Evolutionary conservation across 2,888 invertebrate genomes (phyloP).

Genomic region (Andrena hattorfiana): DNA sequence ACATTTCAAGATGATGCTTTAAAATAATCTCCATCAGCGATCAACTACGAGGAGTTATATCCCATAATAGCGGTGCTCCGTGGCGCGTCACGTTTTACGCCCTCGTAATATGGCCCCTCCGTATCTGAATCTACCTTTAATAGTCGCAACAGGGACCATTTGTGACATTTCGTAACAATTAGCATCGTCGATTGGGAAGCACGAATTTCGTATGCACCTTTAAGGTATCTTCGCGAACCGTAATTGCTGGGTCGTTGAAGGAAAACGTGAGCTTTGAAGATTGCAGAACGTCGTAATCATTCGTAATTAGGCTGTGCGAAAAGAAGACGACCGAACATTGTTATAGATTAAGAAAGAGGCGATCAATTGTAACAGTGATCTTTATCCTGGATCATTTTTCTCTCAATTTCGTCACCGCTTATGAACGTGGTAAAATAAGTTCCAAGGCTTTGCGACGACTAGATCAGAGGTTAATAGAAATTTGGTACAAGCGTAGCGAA

Average conservation of each 20-base stretch:
- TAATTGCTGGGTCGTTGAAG: neutral
- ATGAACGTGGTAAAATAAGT: neutral
- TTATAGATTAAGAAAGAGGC: no score
- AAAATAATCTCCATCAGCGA: neutral
- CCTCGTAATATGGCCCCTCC: neutral
- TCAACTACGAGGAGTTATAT: neutral
- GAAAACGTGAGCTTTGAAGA: neutral
- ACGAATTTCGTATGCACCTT: neutral
- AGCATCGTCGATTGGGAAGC: neutral
- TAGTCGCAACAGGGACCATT: neutral
- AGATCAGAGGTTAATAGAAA: neutral
- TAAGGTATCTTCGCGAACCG: slow-evolving; percentile 1
- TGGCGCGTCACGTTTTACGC: neutral
- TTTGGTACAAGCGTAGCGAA: neutral
- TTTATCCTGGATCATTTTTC: no score
- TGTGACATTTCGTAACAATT: neutral
- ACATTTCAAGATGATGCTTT: neutral
- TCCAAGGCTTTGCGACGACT: neutral
- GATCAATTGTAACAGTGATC: no score
- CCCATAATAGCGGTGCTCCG: neutral
- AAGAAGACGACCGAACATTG: neutral
- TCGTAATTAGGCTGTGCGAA: neutral
- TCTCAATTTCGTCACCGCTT: no score
- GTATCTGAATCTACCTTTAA: neutral
- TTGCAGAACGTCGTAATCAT: neutral